Evolutionary conservation across 2,113 vertebrate species (phyloP).

Genomic region (Phyllostomus hastatus): DNA sequence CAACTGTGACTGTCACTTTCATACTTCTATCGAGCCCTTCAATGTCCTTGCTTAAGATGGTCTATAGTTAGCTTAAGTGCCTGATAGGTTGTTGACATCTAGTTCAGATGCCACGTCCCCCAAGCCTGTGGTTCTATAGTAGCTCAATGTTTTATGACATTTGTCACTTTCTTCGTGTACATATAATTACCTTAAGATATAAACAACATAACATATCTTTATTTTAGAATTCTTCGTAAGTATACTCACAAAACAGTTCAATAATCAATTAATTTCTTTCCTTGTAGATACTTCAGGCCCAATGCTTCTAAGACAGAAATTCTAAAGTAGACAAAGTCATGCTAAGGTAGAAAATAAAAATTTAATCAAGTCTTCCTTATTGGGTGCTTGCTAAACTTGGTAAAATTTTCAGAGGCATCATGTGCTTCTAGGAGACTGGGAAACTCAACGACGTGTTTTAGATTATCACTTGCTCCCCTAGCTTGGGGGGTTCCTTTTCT

Average conservation of each 20-base stretch:
- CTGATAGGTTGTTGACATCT: not conserved
- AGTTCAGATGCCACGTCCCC: not conserved
- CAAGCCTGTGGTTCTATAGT: not conserved
- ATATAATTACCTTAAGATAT: not conserved
- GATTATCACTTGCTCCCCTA: not conserved
- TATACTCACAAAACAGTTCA: not conserved
- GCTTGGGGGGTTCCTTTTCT: not conserved
- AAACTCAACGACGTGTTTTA: not conserved
- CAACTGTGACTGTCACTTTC: not conserved
- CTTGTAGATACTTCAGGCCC: not conserved
- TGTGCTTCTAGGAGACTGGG: not conserved
- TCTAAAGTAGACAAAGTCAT: not conserved
- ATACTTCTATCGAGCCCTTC: not conserved
- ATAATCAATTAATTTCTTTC: not conserved
- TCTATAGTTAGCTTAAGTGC: fast-evolving
- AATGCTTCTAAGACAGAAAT: not conserved
- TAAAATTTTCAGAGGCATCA: not conserved
- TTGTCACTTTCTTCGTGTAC: not conserved
- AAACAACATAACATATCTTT: not conserved
- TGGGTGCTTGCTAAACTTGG: not conserved
- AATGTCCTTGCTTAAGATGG: too few species aligned
- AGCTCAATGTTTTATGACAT: not conserved
- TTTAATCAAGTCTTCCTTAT: not conserved
- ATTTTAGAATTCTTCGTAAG: not conserved
- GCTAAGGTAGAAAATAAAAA: slow-evolving; percentile 13